These are phyloP conservation scores for Porites divaricata DNA, from an alignment of 92 coral and sea anemone species.

Conservation along the genomic window DNA sequence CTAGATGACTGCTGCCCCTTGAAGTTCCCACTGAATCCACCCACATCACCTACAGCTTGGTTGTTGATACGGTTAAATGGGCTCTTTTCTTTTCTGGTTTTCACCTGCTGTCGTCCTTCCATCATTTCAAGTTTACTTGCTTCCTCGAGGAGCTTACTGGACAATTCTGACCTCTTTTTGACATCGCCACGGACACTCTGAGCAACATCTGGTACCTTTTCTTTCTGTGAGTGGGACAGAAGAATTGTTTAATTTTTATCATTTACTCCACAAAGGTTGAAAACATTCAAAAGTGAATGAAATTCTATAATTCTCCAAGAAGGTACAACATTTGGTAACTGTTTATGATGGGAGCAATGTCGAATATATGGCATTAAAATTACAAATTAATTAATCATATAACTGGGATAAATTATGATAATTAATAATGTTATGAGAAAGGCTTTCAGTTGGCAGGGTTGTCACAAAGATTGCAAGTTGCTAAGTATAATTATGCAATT, in stretches of 20 bases:
- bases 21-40: constrained; percentile 11
- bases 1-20: not conserved
- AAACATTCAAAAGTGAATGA: too few species aligned
- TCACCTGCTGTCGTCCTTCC: constrained; percentile 93
- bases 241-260: not conserved
- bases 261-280: too few species aligned
- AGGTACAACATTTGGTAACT: too few species aligned
- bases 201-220: constrained; percentile 77
- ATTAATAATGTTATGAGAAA: too few species aligned
- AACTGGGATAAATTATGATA: too few species aligned
- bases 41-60: not conserved
- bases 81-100: constrained; percentile 83
- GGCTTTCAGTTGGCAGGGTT: too few species aligned
- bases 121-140: constrained; percentile 80
- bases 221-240: constrained; percentile 66
- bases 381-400: too few species aligned
- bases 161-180: constrained; percentile 93
- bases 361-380: too few species aligned
- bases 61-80: constrained; percentile 70
- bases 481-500: too few species aligned
- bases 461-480: too few species aligned
- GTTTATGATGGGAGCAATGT: too few species aligned
- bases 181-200: constrained; percentile 73
- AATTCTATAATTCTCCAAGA: too few species aligned
- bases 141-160: constrained; percentile 82